Base-by-base conservation (phyloP, 2,888 invertebrate genomes). In the Lithodes maja region DNA sequence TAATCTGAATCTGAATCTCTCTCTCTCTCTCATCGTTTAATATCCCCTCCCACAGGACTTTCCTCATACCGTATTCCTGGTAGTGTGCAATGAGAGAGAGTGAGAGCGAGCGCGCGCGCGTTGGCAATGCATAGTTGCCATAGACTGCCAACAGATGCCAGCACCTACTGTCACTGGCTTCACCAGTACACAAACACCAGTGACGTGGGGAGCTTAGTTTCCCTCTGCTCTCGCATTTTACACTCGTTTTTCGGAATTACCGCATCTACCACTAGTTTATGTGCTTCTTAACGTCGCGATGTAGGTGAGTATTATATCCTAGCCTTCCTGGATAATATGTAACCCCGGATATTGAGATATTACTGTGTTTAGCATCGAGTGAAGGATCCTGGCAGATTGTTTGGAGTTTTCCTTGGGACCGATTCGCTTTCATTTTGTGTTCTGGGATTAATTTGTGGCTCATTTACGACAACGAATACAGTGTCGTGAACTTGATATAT, bases 81-180 rank as follows among this genome's bases (percentile, higher is more conserved):
- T n/a, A n/a, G n/a, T n/a, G 55, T 55, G 3, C 55, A 3, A 55
- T 55, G 55, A 55, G 55, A 55, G 55, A 55, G 55, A 55, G 55
- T 5, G 55, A 55, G 55, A 55, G 55, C 3, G 9, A 55, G 55
- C 55, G 3, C 5, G 55, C 5, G 5, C 9, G 9, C 55, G n/a
- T n/a, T n/a, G n/a, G n/a, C n/a, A n/a, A n/a, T n/a, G n/a, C n/a
- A 55, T 3, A 71, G 71, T 71, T 71, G 71, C 71, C 71, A 71
- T 3, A 17, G n/a, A 15, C 71, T n/a, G n/a, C 71, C n/a, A 71
- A 71, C 71, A 71, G 71, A 71, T 71, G 71, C n/a, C 71, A 71
- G n/a, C 71, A 71, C 71, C 71, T 3, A 15, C 71, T 0, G 15
- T 3, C n/a, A 17, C 71, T 71, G 2, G 2, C 71, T 71, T 15